phyloP scores from a whole-genome alignment of 1,140 invertebrate species.

The Drosophila tristis region DNA sequence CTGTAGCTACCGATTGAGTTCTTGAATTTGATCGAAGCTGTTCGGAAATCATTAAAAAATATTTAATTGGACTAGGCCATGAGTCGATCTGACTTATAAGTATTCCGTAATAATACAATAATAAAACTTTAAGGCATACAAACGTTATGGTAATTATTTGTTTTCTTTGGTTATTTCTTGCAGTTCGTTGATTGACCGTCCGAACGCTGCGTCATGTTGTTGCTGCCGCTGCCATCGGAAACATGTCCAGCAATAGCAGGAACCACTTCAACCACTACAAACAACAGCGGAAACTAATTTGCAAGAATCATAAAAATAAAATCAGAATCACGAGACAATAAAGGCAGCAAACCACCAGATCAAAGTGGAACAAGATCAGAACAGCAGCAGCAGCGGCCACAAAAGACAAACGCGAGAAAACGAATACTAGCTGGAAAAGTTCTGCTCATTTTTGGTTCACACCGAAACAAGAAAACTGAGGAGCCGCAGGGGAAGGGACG shows the following conservation, averaged over 20 bases:
- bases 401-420: conserved; percentile 8
- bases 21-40: too few relatives aligned
- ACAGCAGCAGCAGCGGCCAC: conserved; percentile 13
- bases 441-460: conserved; percentile 41
- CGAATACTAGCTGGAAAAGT: conserved; percentile 38
- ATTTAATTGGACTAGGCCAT: not conserved
- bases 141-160: not conserved
- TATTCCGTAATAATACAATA: not conserved
- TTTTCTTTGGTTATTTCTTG: not conserved
- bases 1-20: too few relatives aligned
- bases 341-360: conserved; percentile 17
- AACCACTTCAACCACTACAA: conserved; percentile 21
- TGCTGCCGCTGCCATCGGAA: conserved; percentile 46
- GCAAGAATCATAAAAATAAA: conserved; percentile 47
- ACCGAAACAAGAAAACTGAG: conserved; percentile 12
- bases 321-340: conserved; percentile 15
- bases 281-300: conserved; percentile 47
- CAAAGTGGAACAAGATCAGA: conserved; percentile 44
- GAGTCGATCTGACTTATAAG: not conserved
- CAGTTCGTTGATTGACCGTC: conserved; percentile 39
- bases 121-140: not conserved
- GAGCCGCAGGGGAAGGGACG: conserved; percentile 16
- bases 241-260: conserved; percentile 51
- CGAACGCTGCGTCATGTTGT: conserved; percentile 65
- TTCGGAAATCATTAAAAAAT: not conserved